A percentile compares a stretch with the other conserved stretches of the same genome.
Evolutionary conservation across 1,140 invertebrate species (phyloP).

Genomic region (Brachionus calyciflorus): DNA sequence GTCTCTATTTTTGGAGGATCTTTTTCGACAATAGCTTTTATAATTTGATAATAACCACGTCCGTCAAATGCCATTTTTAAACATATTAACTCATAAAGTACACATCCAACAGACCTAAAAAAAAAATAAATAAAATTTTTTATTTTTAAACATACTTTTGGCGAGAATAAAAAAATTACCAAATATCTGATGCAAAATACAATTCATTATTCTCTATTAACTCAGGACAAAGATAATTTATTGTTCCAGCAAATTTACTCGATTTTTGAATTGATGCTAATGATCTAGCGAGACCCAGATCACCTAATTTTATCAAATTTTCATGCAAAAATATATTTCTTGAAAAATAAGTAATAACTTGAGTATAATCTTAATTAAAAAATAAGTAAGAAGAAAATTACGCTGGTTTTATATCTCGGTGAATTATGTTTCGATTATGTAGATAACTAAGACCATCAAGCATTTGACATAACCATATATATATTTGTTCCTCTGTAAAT

Average conservation of each 20-base stretch:
- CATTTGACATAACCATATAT: slow-evolving; percentile 1
- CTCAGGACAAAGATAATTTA: slow-evolving; percentile 19
- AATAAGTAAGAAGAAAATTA: neutral
- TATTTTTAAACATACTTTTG: neutral
- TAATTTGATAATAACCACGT: slow-evolving; percentile 19
- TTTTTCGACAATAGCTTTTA: slow-evolving; percentile 27
- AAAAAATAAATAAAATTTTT: neutral
- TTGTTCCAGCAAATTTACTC: slow-evolving; percentile 18
- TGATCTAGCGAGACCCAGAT: neutral
- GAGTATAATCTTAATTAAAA: neutral
- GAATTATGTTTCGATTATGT: slow-evolving; percentile 12
- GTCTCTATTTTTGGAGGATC: slow-evolving; percentile 33
- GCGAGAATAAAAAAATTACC: neutral
- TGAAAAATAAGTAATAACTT: too few relatives aligned
- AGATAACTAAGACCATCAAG: slow-evolving; percentile 17
- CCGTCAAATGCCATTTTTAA: slow-evolving; percentile 17
- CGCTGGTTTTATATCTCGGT: slow-evolving; percentile 35
- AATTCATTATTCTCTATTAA: slow-evolving; percentile 30
- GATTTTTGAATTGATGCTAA: slow-evolving; percentile 18
- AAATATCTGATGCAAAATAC: slow-evolving; percentile 27
- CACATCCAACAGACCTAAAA: slow-evolving; percentile 24
- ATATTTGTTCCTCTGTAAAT: slow-evolving; percentile 5
- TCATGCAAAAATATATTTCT: slow-evolving; percentile 38
- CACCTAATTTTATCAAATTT: slow-evolving; percentile 26
- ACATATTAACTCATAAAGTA: slow-evolving; percentile 31